Conservation (phyloP, 2,888 invertebrate species). For the Lamellibrachia satsuma region DNA sequence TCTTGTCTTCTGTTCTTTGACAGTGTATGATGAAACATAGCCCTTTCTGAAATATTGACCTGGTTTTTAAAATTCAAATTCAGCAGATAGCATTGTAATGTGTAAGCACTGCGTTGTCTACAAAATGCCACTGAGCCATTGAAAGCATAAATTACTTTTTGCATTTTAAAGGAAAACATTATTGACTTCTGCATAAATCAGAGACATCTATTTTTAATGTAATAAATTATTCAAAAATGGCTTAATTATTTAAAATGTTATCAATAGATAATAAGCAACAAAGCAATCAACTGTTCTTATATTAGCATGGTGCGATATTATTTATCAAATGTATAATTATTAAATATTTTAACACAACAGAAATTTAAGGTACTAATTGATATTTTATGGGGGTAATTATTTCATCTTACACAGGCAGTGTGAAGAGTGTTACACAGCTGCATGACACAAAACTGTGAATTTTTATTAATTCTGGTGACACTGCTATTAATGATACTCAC, state of each 20-base stretch:
- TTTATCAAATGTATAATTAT: background rate
- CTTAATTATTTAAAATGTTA: background rate
- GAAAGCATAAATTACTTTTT: background rate
- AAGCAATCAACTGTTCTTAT: too few species aligned
- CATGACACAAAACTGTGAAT: background rate
- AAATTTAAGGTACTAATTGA: background rate
- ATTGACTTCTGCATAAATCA: background rate
- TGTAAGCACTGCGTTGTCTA: background rate
- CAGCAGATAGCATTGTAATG: background rate
- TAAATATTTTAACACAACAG: background rate
- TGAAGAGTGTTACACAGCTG: background rate
- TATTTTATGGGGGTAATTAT: conserved; percentile 10
- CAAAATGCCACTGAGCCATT: background rate
- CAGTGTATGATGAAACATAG: background rate
- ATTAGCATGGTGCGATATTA: too few species aligned
- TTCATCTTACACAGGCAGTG: background rate
- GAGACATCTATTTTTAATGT: background rate
- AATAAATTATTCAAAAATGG: background rate
- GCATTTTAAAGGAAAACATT: background rate
- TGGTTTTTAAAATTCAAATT: background rate
- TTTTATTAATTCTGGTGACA: conserved; percentile 1
- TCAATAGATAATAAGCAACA: background rate
- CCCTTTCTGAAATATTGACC: background rate
- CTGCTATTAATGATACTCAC: background rate
- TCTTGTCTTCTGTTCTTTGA: background rate